These are phyloP conservation scores for Dicentrarchus labrax DNA, from an alignment of 2,113 vertebrate species.

Conservation along the genomic window DNA sequence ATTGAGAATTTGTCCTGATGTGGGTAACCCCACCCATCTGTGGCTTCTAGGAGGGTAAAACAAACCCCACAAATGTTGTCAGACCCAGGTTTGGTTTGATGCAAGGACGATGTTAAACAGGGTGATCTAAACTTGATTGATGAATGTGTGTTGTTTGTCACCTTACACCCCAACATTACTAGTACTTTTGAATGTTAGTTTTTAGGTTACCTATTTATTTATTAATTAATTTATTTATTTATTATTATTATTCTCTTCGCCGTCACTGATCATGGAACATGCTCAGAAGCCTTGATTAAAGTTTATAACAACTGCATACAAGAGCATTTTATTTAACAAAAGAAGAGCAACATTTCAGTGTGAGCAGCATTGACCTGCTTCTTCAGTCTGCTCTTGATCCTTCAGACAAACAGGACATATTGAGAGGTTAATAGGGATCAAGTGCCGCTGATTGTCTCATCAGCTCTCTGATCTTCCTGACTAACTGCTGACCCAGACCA, in stretches of 20 bases:
- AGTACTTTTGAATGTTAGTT: slow-evolving; percentile 27
- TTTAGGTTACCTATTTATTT: slow-evolving; percentile 23
- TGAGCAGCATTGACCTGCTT: neutral
- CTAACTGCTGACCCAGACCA: neutral
- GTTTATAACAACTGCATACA: neutral
- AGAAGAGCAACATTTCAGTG: neutral
- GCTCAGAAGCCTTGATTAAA: slow-evolving; percentile 59
- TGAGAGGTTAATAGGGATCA: slow-evolving; percentile 27
- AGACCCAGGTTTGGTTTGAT: neutral
- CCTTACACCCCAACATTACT: slow-evolving; percentile 8
- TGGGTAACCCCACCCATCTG: neutral
- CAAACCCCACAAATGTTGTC: neutral
- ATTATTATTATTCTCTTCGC: neutral
- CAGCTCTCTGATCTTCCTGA: slow-evolving; percentile 22
- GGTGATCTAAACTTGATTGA: neutral
- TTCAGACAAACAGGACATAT: neutral
- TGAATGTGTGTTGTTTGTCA: slow-evolving; percentile 1
- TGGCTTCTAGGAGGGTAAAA: slow-evolving; percentile 3
- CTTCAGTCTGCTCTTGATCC: slow-evolving; percentile 3
- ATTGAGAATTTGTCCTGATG: neutral
- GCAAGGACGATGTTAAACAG: neutral
- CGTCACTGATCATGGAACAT: slow-evolving; percentile 26
- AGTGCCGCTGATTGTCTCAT: slow-evolving; percentile 23
- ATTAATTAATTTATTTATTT: neutral
- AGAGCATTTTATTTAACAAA: neutral